A percentile compares a stretch with the other conserved stretches of the same genome.
Evolutionary conservation across 2,888 invertebrate genomes (phyloP).

Genomic region (Catocala nupta): DNA sequence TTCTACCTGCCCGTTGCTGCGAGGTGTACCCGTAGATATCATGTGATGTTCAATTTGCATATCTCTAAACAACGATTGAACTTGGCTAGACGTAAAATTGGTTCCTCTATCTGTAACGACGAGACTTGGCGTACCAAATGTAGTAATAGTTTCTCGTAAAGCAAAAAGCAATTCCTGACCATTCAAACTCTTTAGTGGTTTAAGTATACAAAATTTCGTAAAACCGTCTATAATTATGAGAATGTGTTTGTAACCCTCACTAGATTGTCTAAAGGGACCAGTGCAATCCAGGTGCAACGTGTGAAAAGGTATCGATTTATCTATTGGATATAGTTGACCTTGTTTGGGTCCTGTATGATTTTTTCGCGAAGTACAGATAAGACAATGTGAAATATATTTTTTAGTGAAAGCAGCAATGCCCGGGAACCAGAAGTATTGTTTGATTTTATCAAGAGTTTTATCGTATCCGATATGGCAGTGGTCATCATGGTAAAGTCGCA

Average conservation of each 20-base stretch:
- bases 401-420: conserved; percentile 16
- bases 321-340: conserved; percentile 7
- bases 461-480: conserved; percentile 37
- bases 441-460: conserved; percentile 21
- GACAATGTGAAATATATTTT: conserved; percentile 15
- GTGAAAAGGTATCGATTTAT: conserved; percentile 45
- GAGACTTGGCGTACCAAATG: conserved; percentile 37
- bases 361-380: conserved; percentile 9
- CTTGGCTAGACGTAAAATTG: conserved; percentile 29
- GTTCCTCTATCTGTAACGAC: conserved; percentile 41
- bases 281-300: conserved; percentile 55
- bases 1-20: conserved; percentile 38
- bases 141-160: conserved; percentile 42
- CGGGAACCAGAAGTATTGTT: conserved; percentile 50
- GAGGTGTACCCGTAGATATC: conserved; percentile 40
- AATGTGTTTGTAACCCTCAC: conserved; percentile 47
- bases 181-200: conserved; percentile 45
- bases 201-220: conserved; percentile 54
- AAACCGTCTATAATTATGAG: conserved; percentile 51
- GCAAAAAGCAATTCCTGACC: conserved; percentile 35
- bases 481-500: conserved; percentile 45
- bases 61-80: conserved; percentile 16
- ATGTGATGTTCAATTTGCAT: conserved; percentile 34
- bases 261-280: conserved; percentile 43
- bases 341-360: conserved; percentile 15